Percentiles rank a stretch among this genome's conserved stretches.
Evolutionary conservation across 2,113 vertebrate species (phyloP).

Genomic region (Corythornis madagascariensis): DNA sequence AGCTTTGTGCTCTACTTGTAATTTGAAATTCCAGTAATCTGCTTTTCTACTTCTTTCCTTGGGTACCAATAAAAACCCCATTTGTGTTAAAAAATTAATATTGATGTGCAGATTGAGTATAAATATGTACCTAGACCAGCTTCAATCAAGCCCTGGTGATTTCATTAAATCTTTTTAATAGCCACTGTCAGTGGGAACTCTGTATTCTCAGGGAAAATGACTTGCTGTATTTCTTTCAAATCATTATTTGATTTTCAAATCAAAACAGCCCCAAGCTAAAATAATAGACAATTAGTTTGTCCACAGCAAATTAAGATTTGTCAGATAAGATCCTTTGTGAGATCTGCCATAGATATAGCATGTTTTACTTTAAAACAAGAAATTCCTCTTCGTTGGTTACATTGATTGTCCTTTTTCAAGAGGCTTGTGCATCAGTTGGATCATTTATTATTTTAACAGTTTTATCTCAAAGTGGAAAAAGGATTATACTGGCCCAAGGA

Average conservation of each 20-base stretch:
- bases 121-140: slow-evolving; percentile 60
- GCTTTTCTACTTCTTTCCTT: slow-evolving; percentile 48
- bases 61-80: slow-evolving; percentile 68
- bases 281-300: slow-evolving; percentile 58
- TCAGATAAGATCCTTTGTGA: slow-evolving; percentile 25
- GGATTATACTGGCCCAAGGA: background rate
- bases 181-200: slow-evolving; percentile 38
- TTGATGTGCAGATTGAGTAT: slow-evolving; percentile 62
- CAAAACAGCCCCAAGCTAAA: slow-evolving; percentile 51
- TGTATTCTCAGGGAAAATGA: slow-evolving; percentile 62
- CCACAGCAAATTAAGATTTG: slow-evolving; percentile 46
- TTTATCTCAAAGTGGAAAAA: background rate
- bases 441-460: background rate
- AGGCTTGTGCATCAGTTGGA: background rate
- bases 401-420: background rate
- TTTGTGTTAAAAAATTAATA: slow-evolving; percentile 75
- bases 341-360: background rate
- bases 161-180: slow-evolving; percentile 76
- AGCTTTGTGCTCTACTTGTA: background rate
- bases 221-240: slow-evolving; percentile 58
- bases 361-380: slow-evolving; percentile 35
- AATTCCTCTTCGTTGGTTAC: slow-evolving; percentile 13
- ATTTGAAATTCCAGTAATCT: slow-evolving; percentile 48
- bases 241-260: slow-evolving; percentile 54
- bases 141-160: slow-evolving; percentile 67